Evolutionary conservation across 2,797 vertebrate species (phyloP).

Genomic region (Oceanodroma leucorhoa): DNA sequence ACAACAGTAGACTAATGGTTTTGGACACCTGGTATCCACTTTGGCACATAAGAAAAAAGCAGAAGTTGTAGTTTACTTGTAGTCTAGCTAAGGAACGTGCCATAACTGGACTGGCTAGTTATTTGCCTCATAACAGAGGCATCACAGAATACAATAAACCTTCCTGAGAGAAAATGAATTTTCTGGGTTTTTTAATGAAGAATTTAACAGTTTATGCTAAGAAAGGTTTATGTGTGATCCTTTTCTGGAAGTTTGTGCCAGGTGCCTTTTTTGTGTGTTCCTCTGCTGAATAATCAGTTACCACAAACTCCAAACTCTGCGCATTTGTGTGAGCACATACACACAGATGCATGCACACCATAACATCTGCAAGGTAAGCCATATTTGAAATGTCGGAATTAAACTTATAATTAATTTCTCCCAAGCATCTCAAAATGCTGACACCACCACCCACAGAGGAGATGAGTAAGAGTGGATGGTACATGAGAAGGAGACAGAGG

Average conservation of each 20-base stretch:
- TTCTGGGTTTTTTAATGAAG: neutral
- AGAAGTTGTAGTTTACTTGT: neutral
- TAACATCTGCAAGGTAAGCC: neutral
- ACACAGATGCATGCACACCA: fast-evolving
- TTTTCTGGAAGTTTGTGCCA: neutral
- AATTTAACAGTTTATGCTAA: neutral
- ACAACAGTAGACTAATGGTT: neutral
- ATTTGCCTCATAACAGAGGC: neutral
- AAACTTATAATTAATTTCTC: neutral
- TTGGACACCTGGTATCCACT: neutral
- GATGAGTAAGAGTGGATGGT: neutral
- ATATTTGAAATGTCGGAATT: neutral
- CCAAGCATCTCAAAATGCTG: neutral
- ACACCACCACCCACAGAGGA: neutral
- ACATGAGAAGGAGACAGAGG: neutral
- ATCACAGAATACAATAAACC: neutral
- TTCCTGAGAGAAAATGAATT: neutral
- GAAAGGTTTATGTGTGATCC: neutral
- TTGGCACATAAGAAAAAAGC: neutral
- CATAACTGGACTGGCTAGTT: neutral
- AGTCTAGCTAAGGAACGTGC: neutral
- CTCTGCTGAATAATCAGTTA: neutral
- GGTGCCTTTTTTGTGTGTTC: neutral
- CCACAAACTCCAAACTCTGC: neutral
- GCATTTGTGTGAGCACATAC: fast-evolving